These are phyloP conservation scores for Chelonoidis abingdonii DNA, from an alignment of 2,113 vertebrate genomes.

Conservation along the genomic window DNA sequence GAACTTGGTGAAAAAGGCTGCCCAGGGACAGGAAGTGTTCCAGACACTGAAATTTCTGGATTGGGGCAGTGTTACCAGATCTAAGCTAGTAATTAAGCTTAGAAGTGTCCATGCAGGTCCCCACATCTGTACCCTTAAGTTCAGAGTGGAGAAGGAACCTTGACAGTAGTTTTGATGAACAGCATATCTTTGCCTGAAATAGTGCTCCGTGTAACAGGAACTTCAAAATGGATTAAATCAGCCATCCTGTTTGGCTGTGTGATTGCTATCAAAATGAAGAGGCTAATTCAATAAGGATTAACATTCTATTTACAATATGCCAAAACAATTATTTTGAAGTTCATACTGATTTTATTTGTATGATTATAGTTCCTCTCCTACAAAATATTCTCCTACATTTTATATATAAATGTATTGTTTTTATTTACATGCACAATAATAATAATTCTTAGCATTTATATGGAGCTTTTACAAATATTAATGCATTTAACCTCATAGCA, in stretches of 20 bases:
- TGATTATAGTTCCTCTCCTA: not conserved
- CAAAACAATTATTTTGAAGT: not conserved
- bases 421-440: not conserved
- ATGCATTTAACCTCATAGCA: not conserved
- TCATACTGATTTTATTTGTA: fast-evolving
- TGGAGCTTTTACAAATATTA: not conserved
- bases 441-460: not conserved
- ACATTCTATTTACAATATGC: not conserved
- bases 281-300: not conserved
- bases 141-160: too few relatives aligned
- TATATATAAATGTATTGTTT: not conserved
- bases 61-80: too few relatives aligned
- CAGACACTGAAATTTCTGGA: too few relatives aligned
- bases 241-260: not conserved
- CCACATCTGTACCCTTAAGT: too few relatives aligned
- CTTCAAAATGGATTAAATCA: constrained; percentile 5
- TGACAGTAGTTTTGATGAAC: not conserved
- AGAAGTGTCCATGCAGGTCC: too few relatives aligned
- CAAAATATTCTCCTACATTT: not conserved
- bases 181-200: not conserved
- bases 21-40: too few relatives aligned
- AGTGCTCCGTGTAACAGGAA: not conserved
- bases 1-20: too few relatives aligned
- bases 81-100: too few relatives aligned
- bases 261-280: not conserved